Percentiles rank a stretch among this genome's conserved stretches.
These are phyloP conservation scores for Chloroceryle inda DNA, from an alignment of 2,797 vertebrate species.

Conservation along the genomic window DNA sequence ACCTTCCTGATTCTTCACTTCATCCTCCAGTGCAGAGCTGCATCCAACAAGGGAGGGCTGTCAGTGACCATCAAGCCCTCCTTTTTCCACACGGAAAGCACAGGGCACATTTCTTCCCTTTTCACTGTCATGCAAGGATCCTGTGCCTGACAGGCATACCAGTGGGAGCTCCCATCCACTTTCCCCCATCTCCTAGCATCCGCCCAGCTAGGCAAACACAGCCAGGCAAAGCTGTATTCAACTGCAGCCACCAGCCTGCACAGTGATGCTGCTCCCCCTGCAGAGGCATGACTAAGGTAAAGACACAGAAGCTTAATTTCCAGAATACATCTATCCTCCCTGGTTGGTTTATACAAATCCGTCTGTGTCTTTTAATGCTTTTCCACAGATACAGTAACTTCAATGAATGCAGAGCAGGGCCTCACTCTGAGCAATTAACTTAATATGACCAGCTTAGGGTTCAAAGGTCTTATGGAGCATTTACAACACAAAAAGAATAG, in stretches of 20 bases:
- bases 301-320: background rate
- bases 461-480: constrained; percentile 27
- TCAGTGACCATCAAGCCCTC: background rate
- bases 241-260: background rate
- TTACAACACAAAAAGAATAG: background rate
- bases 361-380: background rate
- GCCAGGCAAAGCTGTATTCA: background rate
- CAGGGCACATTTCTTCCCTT: background rate
- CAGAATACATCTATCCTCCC: background rate
- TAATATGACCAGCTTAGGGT: background rate
- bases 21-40: background rate
- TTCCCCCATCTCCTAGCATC: background rate
- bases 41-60: background rate
- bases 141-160: rapidly evolving
- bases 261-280: rapidly evolving
- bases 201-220: background rate
- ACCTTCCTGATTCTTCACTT: rapidly evolving
- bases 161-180: background rate
- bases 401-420: background rate
- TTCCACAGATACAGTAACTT: background rate
- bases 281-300: background rate
- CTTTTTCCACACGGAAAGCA: background rate
- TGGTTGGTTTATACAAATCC: background rate
- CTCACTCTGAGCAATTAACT: background rate
- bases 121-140: background rate